A percentile compares a stretch with the other conserved stretches of the same genome.
phyloP scores from a whole-genome alignment of 2,113 vertebrate species.

The Calidris pygmaea region DNA sequence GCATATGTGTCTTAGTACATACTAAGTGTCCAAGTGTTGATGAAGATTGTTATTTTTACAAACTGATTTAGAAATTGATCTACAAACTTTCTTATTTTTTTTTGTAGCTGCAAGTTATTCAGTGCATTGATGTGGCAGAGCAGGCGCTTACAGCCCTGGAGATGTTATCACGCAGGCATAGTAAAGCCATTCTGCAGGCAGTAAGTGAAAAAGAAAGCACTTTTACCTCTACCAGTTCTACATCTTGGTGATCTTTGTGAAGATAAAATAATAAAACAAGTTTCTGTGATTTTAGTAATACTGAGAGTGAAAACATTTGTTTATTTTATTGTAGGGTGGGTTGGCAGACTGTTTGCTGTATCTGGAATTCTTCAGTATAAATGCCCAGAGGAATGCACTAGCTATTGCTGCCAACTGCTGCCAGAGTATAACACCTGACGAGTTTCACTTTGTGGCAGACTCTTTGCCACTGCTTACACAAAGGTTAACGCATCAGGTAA shows the following conservation, averaged over 20 bases:
- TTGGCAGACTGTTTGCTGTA: conserved; percentile 96
- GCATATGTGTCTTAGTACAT: not conserved
- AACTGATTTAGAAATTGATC: not conserved
- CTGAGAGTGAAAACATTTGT: not conserved
- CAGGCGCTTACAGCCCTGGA: conserved; percentile 97
- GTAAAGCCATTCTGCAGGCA: conserved; percentile 98
- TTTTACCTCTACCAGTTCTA: not conserved
- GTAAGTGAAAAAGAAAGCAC: conserved; percentile 74
- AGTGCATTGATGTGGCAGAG: conserved; percentile 99
- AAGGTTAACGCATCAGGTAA: conserved; percentile 97
- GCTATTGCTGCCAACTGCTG: conserved; percentile 99
- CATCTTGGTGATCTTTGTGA: not conserved
- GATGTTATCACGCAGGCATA: conserved; percentile 97
- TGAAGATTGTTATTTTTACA: not conserved
- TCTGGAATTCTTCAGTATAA: conserved; percentile 99
- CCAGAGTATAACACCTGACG: conserved; percentile 97
- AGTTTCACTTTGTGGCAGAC: conserved; percentile 99
- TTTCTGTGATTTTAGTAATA: not conserved
- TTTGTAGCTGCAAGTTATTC: conserved; percentile 95
- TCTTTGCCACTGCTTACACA: conserved; percentile 96
- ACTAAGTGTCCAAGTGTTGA: not conserved
- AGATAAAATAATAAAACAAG: not conserved
- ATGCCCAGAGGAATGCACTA: conserved; percentile 97
- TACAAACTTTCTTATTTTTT: conserved; percentile 19
- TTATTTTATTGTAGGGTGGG: conserved; percentile 82